These are phyloP conservation scores for Acinonyx jubatus DNA, from an alignment of 2,113 vertebrate genomes.

Conservation along the genomic window DNA sequence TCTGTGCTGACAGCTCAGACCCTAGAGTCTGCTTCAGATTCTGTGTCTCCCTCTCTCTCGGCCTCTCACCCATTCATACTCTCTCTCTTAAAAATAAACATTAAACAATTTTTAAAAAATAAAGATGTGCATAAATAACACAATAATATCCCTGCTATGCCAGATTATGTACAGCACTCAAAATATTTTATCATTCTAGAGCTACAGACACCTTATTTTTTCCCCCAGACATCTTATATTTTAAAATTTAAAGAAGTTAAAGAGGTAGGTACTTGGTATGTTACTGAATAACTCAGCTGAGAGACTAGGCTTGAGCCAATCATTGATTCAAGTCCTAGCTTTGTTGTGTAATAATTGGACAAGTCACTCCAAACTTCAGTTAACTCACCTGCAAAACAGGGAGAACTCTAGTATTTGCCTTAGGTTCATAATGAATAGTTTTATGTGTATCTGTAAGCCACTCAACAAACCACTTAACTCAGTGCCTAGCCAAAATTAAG, in stretches of 20 bases:
- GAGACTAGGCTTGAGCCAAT: not conserved
- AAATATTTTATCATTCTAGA: not conserved
- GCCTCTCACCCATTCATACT: too few species aligned
- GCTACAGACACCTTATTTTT: not conserved
- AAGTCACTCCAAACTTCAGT: constrained; percentile 15
- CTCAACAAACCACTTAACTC: not conserved
- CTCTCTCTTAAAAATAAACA: too few species aligned
- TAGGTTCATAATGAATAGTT: not conserved
- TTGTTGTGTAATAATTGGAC: not conserved
- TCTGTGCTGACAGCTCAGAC: too few species aligned
- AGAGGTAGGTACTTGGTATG: not conserved
- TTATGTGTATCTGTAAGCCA: not conserved
- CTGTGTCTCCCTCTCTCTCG: too few species aligned
- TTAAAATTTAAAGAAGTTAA: constrained; percentile 8
- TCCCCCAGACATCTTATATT: not conserved
- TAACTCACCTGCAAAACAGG: not conserved
- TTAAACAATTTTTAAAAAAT: too few species aligned
- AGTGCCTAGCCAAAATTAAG: not conserved
- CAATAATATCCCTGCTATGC: not conserved
- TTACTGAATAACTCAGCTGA: not conserved
- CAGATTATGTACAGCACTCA: not conserved
- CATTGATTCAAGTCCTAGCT: not conserved
- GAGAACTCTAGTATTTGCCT: not conserved
- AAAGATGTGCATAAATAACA: not conserved
- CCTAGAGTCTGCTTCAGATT: too few species aligned